These are phyloP conservation scores for Ctena decussata DNA, from an alignment of 2,888 invertebrate genomes.

Conservation along the genomic window DNA sequence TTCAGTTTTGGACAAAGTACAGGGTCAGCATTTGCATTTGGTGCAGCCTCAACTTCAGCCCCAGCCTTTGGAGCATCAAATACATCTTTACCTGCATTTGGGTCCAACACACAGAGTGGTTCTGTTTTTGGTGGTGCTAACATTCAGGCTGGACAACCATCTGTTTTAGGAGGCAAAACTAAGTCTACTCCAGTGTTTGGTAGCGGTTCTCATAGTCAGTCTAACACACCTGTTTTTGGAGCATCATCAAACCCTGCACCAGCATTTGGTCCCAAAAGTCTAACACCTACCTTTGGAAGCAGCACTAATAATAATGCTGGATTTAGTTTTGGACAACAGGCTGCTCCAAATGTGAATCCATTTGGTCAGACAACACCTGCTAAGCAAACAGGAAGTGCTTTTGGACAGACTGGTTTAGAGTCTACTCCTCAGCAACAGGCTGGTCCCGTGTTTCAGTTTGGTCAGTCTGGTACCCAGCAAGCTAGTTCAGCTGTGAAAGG, in stretches of 20 bases:
- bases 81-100: conserved; percentile 47
- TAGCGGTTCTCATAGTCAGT: conserved; percentile 33
- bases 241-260: conserved; percentile 35
- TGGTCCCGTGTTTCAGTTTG: conserved; percentile 53
- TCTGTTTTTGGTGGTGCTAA: conserved; percentile 20
- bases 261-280: conserved; percentile 43
- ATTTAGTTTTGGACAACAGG: conserved; percentile 50
- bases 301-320: conserved; percentile 16
- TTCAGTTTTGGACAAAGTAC: conserved; percentile 31
- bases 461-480: conserved; percentile 30
- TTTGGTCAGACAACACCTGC: conserved; percentile 64
- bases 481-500: conserved; percentile 46
- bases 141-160: neutral
- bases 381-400: conserved; percentile 60
- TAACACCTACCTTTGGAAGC: conserved; percentile 57
- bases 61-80: conserved; percentile 39
- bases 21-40: conserved; percentile 26
- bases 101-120: conserved; percentile 3
- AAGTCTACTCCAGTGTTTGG: conserved; percentile 47
- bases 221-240: conserved; percentile 31
- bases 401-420: conserved; percentile 36
- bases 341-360: conserved; percentile 61
- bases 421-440: conserved; percentile 52
- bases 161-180: neutral
- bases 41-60: conserved; percentile 23